phyloP scores from a whole-genome alignment of 2,797 vertebrate species.

The Leucoraja ocellata region DNA sequence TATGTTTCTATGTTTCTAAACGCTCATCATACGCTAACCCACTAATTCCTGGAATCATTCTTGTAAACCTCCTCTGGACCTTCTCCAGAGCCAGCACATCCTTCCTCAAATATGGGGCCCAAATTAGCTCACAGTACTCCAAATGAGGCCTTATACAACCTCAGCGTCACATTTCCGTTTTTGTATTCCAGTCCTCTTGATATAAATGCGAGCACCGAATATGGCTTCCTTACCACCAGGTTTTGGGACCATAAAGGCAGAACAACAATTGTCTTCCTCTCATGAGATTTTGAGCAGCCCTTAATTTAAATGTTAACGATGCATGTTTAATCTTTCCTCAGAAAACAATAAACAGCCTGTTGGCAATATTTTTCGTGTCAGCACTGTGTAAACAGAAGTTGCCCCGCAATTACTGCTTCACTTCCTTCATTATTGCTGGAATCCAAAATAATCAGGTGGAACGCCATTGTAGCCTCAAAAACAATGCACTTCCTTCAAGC shows the following conservation, averaged over 20 bases:
- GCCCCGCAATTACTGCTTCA: conserved; percentile 62
- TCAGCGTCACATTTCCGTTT: no score
- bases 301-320: neutral
- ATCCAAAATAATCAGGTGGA: conserved; percentile 49
- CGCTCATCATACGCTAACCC: no score
- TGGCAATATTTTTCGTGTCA: conserved; percentile 55
- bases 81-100: no score
- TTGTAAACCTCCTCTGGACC: no score
- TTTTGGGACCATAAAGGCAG: neutral
- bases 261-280: neutral
- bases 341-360: conserved; percentile 46
- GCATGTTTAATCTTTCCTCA: neutral
- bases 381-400: conserved; percentile 63
- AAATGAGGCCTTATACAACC: no score
- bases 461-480: conserved; percentile 56
- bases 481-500: conserved; percentile 58
- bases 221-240: no score
- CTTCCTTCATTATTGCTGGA: conserved; percentile 62
- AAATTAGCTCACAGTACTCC: no score
- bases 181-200: no score
- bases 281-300: neutral
- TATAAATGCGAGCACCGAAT: no score
- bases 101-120: no score
- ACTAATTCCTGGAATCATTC: no score
- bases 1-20: no score